phyloP scores from a whole-genome alignment of 2,113 vertebrate genomes.

The Vulpes vulpes region DNA sequence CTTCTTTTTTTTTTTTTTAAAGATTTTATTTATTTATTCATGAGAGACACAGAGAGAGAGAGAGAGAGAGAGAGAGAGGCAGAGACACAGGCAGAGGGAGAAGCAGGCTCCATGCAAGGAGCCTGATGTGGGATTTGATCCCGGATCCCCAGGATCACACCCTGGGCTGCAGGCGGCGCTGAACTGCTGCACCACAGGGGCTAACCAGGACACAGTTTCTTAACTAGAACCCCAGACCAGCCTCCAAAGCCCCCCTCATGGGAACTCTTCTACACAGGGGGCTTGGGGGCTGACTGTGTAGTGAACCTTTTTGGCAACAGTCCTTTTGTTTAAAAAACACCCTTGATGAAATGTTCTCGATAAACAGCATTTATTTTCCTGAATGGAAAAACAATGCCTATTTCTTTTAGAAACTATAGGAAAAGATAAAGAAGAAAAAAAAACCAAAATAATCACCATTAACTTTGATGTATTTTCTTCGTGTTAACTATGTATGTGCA shows the following conservation, averaged over 20 bases:
- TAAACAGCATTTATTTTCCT: not conserved
- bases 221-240: not conserved
- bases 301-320: not conserved
- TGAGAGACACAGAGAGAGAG: no score
- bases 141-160: no score
- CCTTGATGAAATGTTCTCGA: not conserved
- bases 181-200: no score
- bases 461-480: not conserved
- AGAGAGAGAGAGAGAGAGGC: no score
- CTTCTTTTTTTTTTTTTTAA: no score
- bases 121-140: no score
- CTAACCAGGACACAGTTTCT: not conserved
- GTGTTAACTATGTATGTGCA: not conserved
- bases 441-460: not conserved
- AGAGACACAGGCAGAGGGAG: no score
- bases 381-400: not conserved
- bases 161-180: no score
- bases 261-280: not conserved
- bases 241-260: not conserved
- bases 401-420: conserved; percentile 16
- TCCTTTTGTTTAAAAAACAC: not conserved
- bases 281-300: not conserved
- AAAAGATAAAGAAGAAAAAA: not conserved
- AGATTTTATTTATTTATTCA: no score
- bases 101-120: no score